Base-by-base conservation (phyloP, 1,140 invertebrate genomes). In the Physella acuta region DNA sequence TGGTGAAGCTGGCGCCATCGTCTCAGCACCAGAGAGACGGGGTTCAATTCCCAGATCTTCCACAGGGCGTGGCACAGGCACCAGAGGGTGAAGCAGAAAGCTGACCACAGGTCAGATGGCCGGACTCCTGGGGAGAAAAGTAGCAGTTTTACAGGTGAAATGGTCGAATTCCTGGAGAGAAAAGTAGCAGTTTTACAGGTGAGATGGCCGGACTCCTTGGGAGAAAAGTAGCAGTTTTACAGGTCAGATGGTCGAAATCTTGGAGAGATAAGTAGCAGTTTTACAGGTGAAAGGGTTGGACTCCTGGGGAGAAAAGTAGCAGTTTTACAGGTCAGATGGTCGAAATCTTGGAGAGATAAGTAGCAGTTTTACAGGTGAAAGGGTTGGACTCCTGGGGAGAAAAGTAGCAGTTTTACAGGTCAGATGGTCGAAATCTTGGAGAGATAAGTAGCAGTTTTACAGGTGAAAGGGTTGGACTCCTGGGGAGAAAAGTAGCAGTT, bases 11-110 rank as follows among this genome's bases (percentile, higher is more conserved):
- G 63, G 5, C 63, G 61, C 55, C 63, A 64, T 0, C 67, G 61
- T 34, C 68, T 36, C 5, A 39, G 26, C 5, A 62, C 28, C 0
- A 70, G 34, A 28, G 60, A 70, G 24, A 70, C 60, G 1, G 67
- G 71, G 61, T 72, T 72, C 37, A 73, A 33, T 16, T 62, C 5
- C 71, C 61, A 69, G 26, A 73, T 53, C 2, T 31, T 34, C 1
- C 60, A 34, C 1, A 73, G 8, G 1, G 58, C 68, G 3, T 33
- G 52, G 0, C 17, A 44, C 49, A 73, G 44, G 39, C 61, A 66
- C 62, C 66, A 69, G 44, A 73, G 5, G 24, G 59, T 67, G 34
- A 34, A 59, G 28, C 60, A 60, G 5, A 69, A 20, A 2, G 66
- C 53, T 16, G 64, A 58, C 44, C 56, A 63, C 20, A 68, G 30